These are phyloP conservation scores for Acanthurus tractus DNA, from an alignment of 2,797 vertebrate species.

Conservation along the genomic window DNA sequence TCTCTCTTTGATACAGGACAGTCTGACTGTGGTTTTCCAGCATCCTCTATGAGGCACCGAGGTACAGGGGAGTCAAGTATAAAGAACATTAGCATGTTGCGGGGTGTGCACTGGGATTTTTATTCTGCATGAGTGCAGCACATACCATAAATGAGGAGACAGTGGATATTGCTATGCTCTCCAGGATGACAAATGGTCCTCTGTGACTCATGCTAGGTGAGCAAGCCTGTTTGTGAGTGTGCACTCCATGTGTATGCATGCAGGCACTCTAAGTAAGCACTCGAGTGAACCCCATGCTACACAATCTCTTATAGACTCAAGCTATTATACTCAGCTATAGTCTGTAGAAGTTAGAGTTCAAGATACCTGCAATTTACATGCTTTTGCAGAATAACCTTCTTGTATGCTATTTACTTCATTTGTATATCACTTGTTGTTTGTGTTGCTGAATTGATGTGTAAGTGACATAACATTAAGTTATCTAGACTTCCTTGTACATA, in stretches of 20 bases:
- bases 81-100: slow-evolving; percentile 45
- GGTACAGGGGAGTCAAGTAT: slow-evolving; percentile 47
- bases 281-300: neutral
- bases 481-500: neutral
- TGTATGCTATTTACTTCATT: neutral
- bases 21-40: slow-evolving; percentile 46
- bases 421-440: neutral
- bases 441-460: neutral
- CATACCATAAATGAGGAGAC: slow-evolving; percentile 14
- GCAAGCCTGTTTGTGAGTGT: neutral
- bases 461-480: neutral
- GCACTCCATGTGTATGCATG: neutral
- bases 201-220: neutral
- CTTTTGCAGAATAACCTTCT: neutral
- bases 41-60: slow-evolving; percentile 30
- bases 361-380: too few species aligned
- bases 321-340: neutral
- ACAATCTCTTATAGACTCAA: neutral
- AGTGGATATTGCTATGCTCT: slow-evolving; percentile 18
- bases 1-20: slow-evolving; percentile 22
- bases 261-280: neutral
- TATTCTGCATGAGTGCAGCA: slow-evolving; percentile 18
- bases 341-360: neutral
- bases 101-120: slow-evolving; percentile 26
- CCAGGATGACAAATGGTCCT: slow-evolving; percentile 20